Percentiles rank a stretch among this genome's conserved stretches.
Evolutionary conservation across 1,140 invertebrate species (phyloP).

Genomic region (Drosophila insularis): DNA sequence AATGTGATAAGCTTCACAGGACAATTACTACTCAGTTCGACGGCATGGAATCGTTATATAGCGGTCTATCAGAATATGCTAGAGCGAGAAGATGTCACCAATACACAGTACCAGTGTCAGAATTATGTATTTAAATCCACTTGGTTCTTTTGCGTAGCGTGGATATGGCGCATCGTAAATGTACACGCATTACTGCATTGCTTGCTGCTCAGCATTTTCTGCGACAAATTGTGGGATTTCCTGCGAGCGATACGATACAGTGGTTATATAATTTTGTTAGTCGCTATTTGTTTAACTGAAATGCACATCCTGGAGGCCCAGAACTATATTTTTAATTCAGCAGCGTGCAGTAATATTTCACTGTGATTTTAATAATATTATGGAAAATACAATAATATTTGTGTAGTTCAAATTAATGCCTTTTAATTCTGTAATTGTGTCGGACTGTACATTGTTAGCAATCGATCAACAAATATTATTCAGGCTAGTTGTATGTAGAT

Average conservation of each 20-base stretch:
- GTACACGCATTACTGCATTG: slow-evolving; percentile 91
- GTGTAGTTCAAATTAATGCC: slow-evolving; percentile 68
- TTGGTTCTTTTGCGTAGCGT: slow-evolving; percentile 88
- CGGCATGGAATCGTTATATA: slow-evolving; percentile 92
- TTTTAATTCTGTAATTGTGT: slow-evolving; percentile 60
- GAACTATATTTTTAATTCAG: slow-evolving; percentile 83
- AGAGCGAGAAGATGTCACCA: slow-evolving; percentile 85
- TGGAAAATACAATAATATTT: slow-evolving; percentile 73
- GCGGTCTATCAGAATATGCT: slow-evolving; percentile 89
- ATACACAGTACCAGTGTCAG: slow-evolving; percentile 83
- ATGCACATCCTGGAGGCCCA: slow-evolving; percentile 84
- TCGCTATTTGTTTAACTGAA: slow-evolving; percentile 85
- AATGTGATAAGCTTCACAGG: slow-evolving; percentile 87
- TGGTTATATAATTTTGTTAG: slow-evolving; percentile 85
- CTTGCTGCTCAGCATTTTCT: slow-evolving; percentile 89
- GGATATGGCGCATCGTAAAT: slow-evolving; percentile 90
- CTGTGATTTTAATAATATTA: slow-evolving; percentile 80
- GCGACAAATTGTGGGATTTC: slow-evolving; percentile 90
- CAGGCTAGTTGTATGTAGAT: background rate
- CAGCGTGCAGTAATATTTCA: slow-evolving; percentile 77
- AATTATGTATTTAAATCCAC: slow-evolving; percentile 85
- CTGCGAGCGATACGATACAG: slow-evolving; percentile 86
- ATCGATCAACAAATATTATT: slow-evolving; percentile 11
- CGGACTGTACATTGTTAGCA: slow-evolving; percentile 13
- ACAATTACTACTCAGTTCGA: slow-evolving; percentile 88